Evolutionary conservation across 2,888 invertebrate species (phyloP).

Genomic region (Masnerella sp.): DNA sequence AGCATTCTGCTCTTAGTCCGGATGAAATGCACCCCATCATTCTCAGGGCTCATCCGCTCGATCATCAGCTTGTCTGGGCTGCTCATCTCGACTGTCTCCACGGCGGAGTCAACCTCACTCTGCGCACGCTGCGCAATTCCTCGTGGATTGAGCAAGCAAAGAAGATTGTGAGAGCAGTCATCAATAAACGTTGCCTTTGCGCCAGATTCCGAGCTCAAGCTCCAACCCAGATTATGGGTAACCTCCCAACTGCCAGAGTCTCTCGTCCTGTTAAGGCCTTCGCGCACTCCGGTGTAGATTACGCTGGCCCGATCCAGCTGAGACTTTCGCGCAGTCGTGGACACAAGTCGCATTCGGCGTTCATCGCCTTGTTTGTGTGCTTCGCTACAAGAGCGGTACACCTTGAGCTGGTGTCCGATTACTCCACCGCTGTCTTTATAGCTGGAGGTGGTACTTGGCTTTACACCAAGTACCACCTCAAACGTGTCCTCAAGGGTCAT

Average conservation of each 20-base stretch:
- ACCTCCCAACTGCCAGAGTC: not conserved
- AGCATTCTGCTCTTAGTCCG: not conserved
- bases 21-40: not conserved
- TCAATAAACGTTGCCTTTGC: not conserved
- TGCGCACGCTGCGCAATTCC: not conserved
- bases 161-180: not conserved
- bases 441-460: too few relatives aligned
- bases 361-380: not conserved
- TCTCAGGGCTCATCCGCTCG: not conserved
- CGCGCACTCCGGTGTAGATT: conserved; percentile 2
- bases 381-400: not conserved
- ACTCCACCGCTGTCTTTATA: not conserved
- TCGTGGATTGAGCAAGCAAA: not conserved
- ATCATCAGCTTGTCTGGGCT: not conserved
- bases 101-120: not conserved
- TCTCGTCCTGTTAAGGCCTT: not conserved
- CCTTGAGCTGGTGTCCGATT: not conserved
- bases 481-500: not conserved
- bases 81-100: not conserved
- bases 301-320: conserved; percentile 25
- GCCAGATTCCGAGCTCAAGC: not conserved
- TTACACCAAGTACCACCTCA: not conserved
- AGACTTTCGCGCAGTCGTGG: not conserved
- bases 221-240: not conserved
- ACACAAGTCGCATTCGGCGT: not conserved